Percentiles rank a stretch among this genome's conserved stretches.
Conservation (phyloP, 2,113 vertebrate species). For the Galemys pyrenaicus region DNA sequence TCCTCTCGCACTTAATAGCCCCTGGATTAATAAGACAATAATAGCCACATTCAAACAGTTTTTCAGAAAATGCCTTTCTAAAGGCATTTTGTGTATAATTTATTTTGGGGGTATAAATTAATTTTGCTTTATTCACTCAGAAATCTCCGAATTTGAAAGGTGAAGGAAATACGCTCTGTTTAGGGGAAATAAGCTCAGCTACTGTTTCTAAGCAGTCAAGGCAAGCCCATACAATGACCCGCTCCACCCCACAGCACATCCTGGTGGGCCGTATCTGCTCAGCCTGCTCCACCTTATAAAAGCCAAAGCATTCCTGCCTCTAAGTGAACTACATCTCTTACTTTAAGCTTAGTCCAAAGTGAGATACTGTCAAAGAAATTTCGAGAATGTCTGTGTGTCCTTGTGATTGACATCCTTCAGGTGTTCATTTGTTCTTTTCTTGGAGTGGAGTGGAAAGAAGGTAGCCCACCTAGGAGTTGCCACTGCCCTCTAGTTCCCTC, state of each 20-base stretch:
- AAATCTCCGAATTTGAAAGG: background rate
- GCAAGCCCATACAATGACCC: background rate
- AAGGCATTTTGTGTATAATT: too few relatives aligned
- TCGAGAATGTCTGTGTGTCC: background rate
- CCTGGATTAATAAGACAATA: background rate
- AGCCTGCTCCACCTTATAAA: background rate
- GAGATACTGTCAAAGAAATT: background rate
- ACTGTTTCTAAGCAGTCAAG: background rate
- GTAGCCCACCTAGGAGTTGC: background rate
- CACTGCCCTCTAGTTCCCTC: fast-evolving
- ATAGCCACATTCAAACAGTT: background rate
- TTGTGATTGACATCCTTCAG: background rate
- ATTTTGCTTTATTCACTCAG: background rate
- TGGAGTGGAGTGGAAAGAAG: background rate
- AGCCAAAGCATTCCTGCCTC: background rate
- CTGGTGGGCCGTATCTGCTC: background rate
- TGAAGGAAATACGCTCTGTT: background rate
- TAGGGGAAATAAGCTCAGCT: background rate
- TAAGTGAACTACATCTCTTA: background rate
- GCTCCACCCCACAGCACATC: too few relatives aligned
- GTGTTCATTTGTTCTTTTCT: background rate
- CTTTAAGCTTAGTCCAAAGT: background rate
- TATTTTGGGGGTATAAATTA: background rate
- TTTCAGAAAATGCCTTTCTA: slow-evolving; percentile 39
- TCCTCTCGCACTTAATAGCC: background rate